Conservation (phyloP, 1,140 invertebrate species). For the Sarcophaga peregrina region DNA sequence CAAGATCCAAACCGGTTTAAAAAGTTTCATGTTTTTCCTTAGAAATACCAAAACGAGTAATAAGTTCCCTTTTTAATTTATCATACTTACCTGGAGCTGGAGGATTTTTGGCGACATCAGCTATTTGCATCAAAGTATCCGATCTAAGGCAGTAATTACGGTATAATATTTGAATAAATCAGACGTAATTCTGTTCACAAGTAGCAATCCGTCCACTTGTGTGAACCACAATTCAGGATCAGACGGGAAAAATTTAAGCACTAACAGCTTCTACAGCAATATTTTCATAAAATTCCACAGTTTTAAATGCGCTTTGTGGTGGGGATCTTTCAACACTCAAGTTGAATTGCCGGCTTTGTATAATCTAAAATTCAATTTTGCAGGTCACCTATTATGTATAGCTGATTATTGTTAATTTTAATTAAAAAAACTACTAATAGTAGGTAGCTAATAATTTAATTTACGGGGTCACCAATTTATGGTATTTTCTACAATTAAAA, state of each 20-base stretch:
- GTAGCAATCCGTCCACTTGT: neutral
- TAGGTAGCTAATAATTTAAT: too few species aligned
- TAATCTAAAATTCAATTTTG: neutral
- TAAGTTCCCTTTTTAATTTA: neutral
- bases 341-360: neutral
- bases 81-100: slow-evolving; percentile 14
- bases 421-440: too few species aligned
- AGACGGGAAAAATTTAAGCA: neutral
- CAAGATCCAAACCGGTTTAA: neutral
- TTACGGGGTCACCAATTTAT: neutral
- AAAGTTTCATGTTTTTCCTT: neutral
- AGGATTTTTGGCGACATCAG: slow-evolving; percentile 21
- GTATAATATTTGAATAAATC: neutral
- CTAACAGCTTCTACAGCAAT: too few species aligned
- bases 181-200: neutral
- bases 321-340: neutral
- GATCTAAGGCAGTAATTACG: neutral
- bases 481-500: neutral
- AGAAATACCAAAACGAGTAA: neutral
- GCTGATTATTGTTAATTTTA: too few species aligned
- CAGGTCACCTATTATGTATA: too few species aligned
- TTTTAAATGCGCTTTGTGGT: neutral
- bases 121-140: neutral
- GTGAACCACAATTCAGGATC: slow-evolving; percentile 7
- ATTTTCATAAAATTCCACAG: too few species aligned